phyloP scores from a whole-genome alignment of 2,797 vertebrate species.

The Lophura swinhoii region DNA sequence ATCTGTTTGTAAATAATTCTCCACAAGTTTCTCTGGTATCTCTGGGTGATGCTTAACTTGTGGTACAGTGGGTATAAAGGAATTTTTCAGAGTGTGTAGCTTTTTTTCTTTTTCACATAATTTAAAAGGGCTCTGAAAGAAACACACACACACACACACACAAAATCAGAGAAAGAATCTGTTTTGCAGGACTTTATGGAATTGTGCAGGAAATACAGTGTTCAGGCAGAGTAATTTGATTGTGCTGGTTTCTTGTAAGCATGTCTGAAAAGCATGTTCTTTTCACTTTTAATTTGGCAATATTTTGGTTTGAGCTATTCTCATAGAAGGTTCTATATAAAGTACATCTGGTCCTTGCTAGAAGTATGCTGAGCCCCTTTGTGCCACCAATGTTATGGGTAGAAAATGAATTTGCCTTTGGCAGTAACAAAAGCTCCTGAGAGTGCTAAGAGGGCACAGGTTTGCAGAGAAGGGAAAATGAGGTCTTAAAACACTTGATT shows the following conservation, averaged over 20 bases:
- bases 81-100: background rate
- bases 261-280: background rate
- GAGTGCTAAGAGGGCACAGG: conserved; percentile 6
- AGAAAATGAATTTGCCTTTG: conserved; percentile 34
- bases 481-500: conserved; percentile 42
- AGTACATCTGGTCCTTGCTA: conserved; percentile 12
- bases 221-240: background rate
- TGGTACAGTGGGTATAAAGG: background rate
- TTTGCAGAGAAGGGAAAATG: background rate
- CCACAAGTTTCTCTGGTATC: rapidly evolving
- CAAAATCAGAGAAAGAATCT: background rate
- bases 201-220: background rate
- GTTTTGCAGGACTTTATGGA: background rate
- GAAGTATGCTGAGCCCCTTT: background rate
- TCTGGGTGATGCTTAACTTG: background rate
- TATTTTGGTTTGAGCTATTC: background rate
- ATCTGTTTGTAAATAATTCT: background rate
- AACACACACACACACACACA: rapidly evolving
- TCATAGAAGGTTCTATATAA: background rate
- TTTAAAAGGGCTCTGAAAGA: background rate
- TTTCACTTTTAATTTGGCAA: conserved; percentile 1
- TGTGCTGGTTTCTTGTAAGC: background rate
- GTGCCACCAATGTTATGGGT: background rate
- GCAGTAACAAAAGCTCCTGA: conserved; percentile 28
- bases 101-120: background rate